Evolutionary conservation across 2,113 vertebrate genomes (phyloP), one percentile per base, ranked within the genome.

Genomic region (Aythya baeri): DNA sequence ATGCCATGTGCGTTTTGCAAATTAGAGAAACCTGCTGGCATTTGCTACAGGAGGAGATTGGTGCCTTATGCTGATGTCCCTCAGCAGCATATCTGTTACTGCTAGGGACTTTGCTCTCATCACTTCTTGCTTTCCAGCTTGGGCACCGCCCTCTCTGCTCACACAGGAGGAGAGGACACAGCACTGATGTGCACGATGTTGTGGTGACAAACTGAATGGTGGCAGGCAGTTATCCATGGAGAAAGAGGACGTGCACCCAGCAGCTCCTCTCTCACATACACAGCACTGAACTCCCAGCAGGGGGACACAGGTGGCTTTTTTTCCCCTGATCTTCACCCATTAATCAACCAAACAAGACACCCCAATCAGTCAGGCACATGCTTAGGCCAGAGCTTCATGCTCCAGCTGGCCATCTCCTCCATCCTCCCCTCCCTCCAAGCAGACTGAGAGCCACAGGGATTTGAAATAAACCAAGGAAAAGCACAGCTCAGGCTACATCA

Each of bases 291-390:
- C 34, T 29, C 52, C 46, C 83, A 46, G 29, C 34, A 71, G 49
- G 10, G 62, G 32, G 31, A 25, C 58, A 41, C 70, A 44, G 66
- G 29, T 11, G 66, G 23, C 43, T 61, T 83, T 82, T 59, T 43
- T 23, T 49, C 44, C 8, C 44, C 38, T 29, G 84, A 81, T 43
- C 57, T 36, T 46, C 49, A 23, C 21, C n/a, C 71, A 9, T 31
- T 31, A 29, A 36, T 79, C 62, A 83, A 11, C 36, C 26, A 55
- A 92, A 72, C 22, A 46, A 80, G 59, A 49, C 59, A 44, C 26
- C 31, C 7, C 0, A 0, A 54, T 13, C 70, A 38, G 25, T 44
- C 59, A 27, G 0, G 0, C 17, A 8, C 12, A 0, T 2, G 16
- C 52, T 50, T 15, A 65, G 18, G 22, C 41, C 14, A 32, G 5